Evolutionary conservation across 2,888 invertebrate genomes (phyloP).

Genomic region (Cartodere bifasciata): DNA sequence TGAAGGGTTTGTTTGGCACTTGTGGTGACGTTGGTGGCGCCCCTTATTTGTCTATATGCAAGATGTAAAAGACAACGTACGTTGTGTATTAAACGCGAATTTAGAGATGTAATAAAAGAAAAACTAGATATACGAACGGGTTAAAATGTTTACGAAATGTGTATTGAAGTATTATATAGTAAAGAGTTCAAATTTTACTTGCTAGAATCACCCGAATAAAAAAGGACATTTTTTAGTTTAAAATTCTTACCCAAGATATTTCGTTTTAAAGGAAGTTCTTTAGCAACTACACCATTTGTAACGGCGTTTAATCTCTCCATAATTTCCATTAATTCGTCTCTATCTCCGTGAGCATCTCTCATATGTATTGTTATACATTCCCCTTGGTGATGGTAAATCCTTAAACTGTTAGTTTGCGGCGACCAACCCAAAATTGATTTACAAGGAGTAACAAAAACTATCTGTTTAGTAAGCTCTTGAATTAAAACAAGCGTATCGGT

Average conservation of each 20-base stretch:
- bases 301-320: slow-evolving; percentile 69
- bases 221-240: no score
- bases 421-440: slow-evolving; percentile 60
- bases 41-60: no score
- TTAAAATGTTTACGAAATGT: no score
- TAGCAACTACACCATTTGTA: slow-evolving; percentile 62
- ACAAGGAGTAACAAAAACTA: slow-evolving; percentile 77
- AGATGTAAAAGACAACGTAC: no score
- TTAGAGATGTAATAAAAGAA: no score
- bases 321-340: slow-evolving; percentile 60
- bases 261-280: slow-evolving; percentile 68
- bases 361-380: slow-evolving; percentile 79
- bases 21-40: no score
- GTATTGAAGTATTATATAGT: no score
- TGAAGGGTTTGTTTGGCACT: no score
- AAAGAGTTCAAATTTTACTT: no score
- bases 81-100: no score
- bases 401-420: slow-evolving; percentile 47
- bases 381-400: slow-evolving; percentile 86
- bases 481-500: slow-evolving; percentile 78
- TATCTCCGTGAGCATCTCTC: slow-evolving; percentile 53
- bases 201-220: no score
- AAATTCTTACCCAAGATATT: slow-evolving; percentile 72
- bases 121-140: no score
- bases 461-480: slow-evolving; percentile 69